A percentile compares a stretch with the other conserved stretches of the same genome.
These are phyloP conservation scores for Metopolophium dirhodum DNA, from an alignment of 1,140 invertebrate genomes.

Conservation along the genomic window DNA sequence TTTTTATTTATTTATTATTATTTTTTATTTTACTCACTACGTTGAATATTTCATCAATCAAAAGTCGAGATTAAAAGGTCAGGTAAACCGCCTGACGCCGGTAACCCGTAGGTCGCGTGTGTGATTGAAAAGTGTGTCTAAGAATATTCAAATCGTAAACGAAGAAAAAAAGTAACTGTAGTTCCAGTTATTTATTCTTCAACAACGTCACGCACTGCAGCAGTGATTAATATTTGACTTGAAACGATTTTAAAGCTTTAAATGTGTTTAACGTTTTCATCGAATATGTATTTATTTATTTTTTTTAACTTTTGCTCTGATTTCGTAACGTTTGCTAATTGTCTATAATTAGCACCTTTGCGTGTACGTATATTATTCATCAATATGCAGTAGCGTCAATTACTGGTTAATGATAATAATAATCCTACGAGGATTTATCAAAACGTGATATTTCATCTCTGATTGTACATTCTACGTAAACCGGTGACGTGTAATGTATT, in stretches of 20 bases:
- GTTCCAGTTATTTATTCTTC: not conserved
- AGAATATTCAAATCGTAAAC: not conserved
- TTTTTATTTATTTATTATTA: slow-evolving; percentile 26
- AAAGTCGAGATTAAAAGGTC: slow-evolving; percentile 34
- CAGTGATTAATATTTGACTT: not conserved
- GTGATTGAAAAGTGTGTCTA: not conserved
- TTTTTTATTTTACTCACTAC: not conserved
- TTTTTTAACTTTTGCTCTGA: not conserved
- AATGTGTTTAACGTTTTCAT: not conserved
- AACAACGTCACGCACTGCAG: not conserved
- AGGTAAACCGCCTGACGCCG: not conserved
- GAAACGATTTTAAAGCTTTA: not conserved
- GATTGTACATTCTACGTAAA: not conserved
- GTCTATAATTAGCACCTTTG: not conserved
- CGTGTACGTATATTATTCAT: not conserved
- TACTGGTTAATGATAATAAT: not conserved
- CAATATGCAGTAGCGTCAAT: not conserved
- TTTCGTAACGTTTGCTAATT: not conserved
- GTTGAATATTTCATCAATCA: slow-evolving; percentile 38
- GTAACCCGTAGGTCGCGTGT: not conserved
- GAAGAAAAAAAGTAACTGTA: not conserved
- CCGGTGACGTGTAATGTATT: slow-evolving; percentile 3
- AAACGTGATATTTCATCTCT: slow-evolving; percentile 12
- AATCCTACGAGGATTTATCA: not conserved
- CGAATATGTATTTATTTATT: not conserved